Evolutionary conservation across 2,888 invertebrate genomes (phyloP), one percentile per base, ranked within the genome.

Genomic region (Punctoribates punctum): DNA sequence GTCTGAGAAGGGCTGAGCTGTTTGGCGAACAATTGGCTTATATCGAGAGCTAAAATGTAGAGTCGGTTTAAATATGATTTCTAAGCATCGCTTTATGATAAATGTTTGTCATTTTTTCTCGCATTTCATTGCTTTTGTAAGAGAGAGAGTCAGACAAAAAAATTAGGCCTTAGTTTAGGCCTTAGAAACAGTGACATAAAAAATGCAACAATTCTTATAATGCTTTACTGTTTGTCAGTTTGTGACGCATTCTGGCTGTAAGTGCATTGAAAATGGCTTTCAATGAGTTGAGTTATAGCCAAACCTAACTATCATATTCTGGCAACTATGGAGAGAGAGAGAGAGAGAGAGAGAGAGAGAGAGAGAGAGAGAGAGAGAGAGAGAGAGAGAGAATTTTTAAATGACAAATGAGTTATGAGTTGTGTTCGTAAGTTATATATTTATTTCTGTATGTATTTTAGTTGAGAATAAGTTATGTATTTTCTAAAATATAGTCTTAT

Each of bases 41-140:
- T n/a, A n/a, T n/a, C n/a, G 42, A 42, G 42, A 6, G 13, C 42
- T 48, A 48, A 48, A 11, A 48, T 48, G 48, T 17, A 48, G 15
- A 11, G 48, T 48, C 17, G 4, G 48, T 15, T 48, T 60, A 11
- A 60, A 27, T 27, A 60, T 60, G 60, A 60, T 60, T 60, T 60
- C 23, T 60, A 6, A 11, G 23, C 9, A 11, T 5, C 4, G 8
- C 23, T 25, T 23, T 5, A 60, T 60, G 60, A 60, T 23, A 25
- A 60, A 60, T 60, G 60, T 60, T 54, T 25, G 60, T 60, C 25
- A 60, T 60, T 60, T 60, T 60, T 60, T 6, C 48, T 15, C 4
- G 15, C 48, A 48, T 48, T 11, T 48, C 3, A 48, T 48, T 3
- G 48, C 48, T n/a, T n/a, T n/a, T n/a, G n/a, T n/a, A n/a, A 48